phyloP scores from a whole-genome alignment of 1,140 invertebrate genomes.

The Ephestia elutella region DNA sequence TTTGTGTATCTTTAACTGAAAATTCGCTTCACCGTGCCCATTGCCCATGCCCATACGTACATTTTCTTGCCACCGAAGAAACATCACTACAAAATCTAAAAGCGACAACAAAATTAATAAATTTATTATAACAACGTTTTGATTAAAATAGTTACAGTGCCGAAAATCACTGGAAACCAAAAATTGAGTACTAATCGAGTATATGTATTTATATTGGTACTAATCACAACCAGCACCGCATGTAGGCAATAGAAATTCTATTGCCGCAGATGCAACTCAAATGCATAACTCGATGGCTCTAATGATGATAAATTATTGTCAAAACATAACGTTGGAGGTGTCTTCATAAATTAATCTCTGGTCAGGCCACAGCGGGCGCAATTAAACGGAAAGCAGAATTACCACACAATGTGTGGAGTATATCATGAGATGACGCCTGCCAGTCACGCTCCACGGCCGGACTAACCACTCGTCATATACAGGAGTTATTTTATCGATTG shows the following conservation, averaged over 20 bases:
- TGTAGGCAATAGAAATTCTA: not conserved
- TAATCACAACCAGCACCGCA: not conserved
- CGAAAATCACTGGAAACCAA: too few relatives aligned
- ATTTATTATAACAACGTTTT: too few relatives aligned
- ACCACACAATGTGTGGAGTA: slow-evolving; percentile 69
- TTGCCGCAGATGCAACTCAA: slow-evolving; percentile 9
- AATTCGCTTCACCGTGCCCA: too few relatives aligned
- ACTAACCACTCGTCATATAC: slow-evolving; percentile 53
- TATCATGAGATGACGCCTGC: slow-evolving; percentile 65
- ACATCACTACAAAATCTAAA: too few relatives aligned
- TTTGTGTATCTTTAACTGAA: too few relatives aligned
- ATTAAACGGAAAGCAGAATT: slow-evolving; percentile 66
- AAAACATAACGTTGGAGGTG: slow-evolving; percentile 57
- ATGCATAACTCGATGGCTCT: slow-evolving; percentile 30
- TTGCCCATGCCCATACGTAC: too few relatives aligned
- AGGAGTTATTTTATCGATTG: slow-evolving; percentile 4
- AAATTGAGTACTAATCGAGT: too few relatives aligned
- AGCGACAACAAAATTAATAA: too few relatives aligned
- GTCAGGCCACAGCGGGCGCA: slow-evolving; percentile 61
- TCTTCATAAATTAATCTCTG: slow-evolving; percentile 66
- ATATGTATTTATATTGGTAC: too few relatives aligned
- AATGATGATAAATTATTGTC: slow-evolving; percentile 64
- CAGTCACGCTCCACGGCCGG: slow-evolving; percentile 35
- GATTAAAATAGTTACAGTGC: too few relatives aligned
- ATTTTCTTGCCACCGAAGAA: too few relatives aligned